Evolutionary conservation across 2,888 invertebrate species (phyloP).

Genomic region (Polylopha cassiicola): DNA sequence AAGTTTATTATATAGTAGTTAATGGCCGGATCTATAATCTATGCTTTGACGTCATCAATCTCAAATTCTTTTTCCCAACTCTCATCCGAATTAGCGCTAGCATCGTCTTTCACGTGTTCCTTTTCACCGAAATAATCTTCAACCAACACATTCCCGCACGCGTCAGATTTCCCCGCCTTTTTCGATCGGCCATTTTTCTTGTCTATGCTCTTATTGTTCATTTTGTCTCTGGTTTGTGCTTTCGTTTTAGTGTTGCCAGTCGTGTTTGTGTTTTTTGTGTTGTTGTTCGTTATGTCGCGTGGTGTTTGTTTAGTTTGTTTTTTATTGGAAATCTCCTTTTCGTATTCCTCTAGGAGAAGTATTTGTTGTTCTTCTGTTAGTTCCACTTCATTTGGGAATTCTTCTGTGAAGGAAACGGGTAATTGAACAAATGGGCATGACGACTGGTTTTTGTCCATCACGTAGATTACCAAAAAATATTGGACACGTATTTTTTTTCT

Average conservation of each 20-base stretch:
- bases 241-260: conserved; percentile 34
- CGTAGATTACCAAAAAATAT: no score
- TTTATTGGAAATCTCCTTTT: conserved; percentile 77
- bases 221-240: conserved; percentile 49
- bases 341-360: conserved; percentile 81
- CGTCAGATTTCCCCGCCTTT: conserved; percentile 55
- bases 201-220: conserved; percentile 29
- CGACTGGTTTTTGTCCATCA: no score
- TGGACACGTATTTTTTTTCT: no score
- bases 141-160: conserved; percentile 68
- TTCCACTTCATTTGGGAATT: conserved; percentile 80
- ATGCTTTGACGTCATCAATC: conserved; percentile 58
- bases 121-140: conserved; percentile 75
- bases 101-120: conserved; percentile 59
- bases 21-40: conserved; percentile 43
- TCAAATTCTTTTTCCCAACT: conserved; percentile 81
- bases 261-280: conserved; percentile 40
- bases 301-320: conserved; percentile 51
- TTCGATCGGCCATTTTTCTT: conserved; percentile 49
- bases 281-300: conserved; percentile 56
- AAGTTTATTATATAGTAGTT: conserved; percentile 17
- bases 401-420: conserved; percentile 63
- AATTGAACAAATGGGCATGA: conserved; percentile 17
- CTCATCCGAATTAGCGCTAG: conserved; percentile 73
- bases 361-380: conserved; percentile 84